These are phyloP conservation scores for Threskiornis aethiopicus DNA, from an alignment of 2,797 vertebrate species.

Conservation along the genomic window DNA sequence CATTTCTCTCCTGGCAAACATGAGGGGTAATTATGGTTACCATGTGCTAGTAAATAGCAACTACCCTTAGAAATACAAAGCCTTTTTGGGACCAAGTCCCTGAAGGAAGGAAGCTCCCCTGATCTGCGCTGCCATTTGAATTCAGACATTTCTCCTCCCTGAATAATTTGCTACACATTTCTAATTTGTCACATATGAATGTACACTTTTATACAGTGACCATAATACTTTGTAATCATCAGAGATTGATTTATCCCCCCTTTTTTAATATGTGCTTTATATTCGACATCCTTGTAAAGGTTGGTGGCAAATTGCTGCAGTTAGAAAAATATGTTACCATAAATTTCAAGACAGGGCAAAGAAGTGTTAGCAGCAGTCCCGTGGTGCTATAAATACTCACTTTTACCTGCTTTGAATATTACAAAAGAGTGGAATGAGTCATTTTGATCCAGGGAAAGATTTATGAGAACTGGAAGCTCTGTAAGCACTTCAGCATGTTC, in stretches of 20 bases:
- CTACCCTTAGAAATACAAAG: background rate
- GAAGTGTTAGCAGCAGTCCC: background rate
- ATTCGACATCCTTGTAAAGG: background rate
- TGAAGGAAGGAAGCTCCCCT: background rate
- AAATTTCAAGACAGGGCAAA: conserved; percentile 16
- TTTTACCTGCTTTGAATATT: conserved; percentile 25
- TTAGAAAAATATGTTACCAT: conserved; percentile 26
- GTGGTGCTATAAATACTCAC: background rate
- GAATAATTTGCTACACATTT: background rate
- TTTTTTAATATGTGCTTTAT: conserved; percentile 17
- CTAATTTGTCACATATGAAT: background rate
- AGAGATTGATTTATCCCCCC: conserved; percentile 5
- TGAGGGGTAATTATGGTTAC: background rate
- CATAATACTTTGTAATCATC: background rate
- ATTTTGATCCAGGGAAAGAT: background rate
- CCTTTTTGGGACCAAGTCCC: background rate
- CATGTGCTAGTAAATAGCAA: background rate
- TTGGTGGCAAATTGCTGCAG: conserved; percentile 13
- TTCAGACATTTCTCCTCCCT: background rate
- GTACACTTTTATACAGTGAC: background rate
- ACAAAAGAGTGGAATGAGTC: background rate
- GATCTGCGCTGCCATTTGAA: background rate
- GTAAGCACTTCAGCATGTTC: background rate
- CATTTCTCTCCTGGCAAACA: background rate
- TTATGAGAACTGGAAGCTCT: background rate